Base-by-base conservation (phyloP, 1,140 invertebrate species). In the Procambarus virginalis region DNA sequence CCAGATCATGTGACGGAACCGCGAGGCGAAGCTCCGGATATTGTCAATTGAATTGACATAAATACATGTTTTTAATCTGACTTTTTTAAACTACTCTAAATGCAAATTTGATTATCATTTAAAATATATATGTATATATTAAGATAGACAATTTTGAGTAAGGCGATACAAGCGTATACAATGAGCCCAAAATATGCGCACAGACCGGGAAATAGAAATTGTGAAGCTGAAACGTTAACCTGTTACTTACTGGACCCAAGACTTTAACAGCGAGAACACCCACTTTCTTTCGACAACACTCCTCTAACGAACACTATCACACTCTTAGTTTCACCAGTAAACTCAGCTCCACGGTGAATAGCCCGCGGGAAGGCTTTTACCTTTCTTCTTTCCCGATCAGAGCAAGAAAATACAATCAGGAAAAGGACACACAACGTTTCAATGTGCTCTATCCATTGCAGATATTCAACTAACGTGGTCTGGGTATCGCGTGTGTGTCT, bases 401-500 rank as follows among this genome's bases (percentile, higher is more conserved):
- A 83, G 75, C 88, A 70, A 77, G 75, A 34, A 55, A 78, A 68
- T 84, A 84, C 20, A 60, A 84, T 60, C 73, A 77, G 58, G 68
- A 64, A 80, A 77, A 84, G 81, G 73, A 34, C 34, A 34, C 80
- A 83, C 55, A 76, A 70, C 58, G 73, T 48, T 89, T 75, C 88
- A 89, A 89, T 89, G 81, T 84, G 81, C 81, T 89, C 88, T 84
- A 89, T 64, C 88, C 88, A 89, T 89, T 64, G 88, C 88, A 84
- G 88, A 89, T 89, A 89, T 77, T 89, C 88, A 89, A 89, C 88
- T 89, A 89, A 89, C 88, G 88, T 89, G 88, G 88, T 89, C 75
- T 79, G 88, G 82, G 88, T 77, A 89, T 89, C 80, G 88, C 22
- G 88, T 89, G 88, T 89, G 88, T 89, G 88, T 89, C 88, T 89